A percentile compares a stretch with the other conserved stretches of the same genome.
Conservation (phyloP, 2,113 vertebrate species). For the Rhegmatorhina hoffmannsi region DNA sequence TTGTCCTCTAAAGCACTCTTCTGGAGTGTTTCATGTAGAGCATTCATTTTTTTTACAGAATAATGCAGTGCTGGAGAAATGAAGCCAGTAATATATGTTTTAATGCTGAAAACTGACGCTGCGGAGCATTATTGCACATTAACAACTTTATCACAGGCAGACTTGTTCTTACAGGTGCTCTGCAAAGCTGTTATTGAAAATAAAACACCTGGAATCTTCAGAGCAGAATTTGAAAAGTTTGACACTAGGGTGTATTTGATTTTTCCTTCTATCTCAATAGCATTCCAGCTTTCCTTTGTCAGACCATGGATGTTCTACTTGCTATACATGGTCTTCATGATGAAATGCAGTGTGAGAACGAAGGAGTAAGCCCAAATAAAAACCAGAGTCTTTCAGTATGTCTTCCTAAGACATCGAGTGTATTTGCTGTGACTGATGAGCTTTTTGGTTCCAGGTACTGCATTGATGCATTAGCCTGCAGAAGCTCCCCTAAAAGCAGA, state of each 20-base stretch:
- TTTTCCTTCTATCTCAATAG: neutral
- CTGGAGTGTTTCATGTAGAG: slow-evolving; percentile 48
- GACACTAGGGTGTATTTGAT: neutral
- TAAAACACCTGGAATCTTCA: slow-evolving; percentile 1
- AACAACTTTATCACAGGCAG: slow-evolving; percentile 45
- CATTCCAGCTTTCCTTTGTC: neutral
- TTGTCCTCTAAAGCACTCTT: slow-evolving; percentile 72
- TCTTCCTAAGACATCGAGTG: neutral
- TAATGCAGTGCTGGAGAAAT: slow-evolving; percentile 51
- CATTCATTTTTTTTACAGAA: slow-evolving; percentile 48
- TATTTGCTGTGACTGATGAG: neutral
- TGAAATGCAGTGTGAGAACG: neutral
- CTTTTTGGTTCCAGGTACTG: neutral
- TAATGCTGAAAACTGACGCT: slow-evolving; percentile 55
- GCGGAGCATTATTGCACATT: slow-evolving; percentile 20
- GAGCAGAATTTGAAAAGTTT: neutral
- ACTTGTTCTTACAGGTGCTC: slow-evolving; percentile 25
- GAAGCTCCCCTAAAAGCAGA: neutral
- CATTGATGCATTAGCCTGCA: neutral
- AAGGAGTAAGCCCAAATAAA: neutral
- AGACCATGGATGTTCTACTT: neutral
- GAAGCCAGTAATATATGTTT: slow-evolving; percentile 54
- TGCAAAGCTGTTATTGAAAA: neutral
- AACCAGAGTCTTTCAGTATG: neutral
- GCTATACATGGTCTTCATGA: neutral